phyloP scores from a whole-genome alignment of 1,140 invertebrate genomes.

The Mercenaria mercenaria region DNA sequence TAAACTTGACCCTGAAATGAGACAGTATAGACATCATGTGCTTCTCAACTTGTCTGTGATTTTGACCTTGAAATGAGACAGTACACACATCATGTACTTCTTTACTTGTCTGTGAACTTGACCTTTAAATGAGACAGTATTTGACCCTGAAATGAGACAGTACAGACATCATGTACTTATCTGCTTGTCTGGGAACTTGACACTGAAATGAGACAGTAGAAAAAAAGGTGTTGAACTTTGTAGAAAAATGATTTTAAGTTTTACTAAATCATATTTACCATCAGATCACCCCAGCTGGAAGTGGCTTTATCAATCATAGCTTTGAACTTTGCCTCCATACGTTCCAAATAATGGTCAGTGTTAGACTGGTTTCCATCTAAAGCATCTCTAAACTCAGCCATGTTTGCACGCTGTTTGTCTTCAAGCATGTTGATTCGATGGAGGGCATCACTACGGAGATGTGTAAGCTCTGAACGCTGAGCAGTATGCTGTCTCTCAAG shows the following conservation, averaged over 20 bases:
- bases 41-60: no score
- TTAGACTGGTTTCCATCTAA: slow-evolving; percentile 67
- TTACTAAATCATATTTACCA: no score
- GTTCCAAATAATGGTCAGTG: slow-evolving; percentile 77
- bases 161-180: slow-evolving; percentile 69
- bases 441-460: slow-evolving; percentile 78
- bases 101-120: no score
- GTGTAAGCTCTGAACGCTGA: slow-evolving; percentile 76
- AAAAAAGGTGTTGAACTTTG: no score
- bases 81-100: no score
- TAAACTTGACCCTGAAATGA: slow-evolving; percentile 78
- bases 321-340: slow-evolving; percentile 78
- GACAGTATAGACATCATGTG: slow-evolving; percentile 71
- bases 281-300: slow-evolving; percentile 68
- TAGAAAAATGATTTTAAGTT: no score
- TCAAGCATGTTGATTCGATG: slow-evolving; percentile 80
- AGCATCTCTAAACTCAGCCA: slow-evolving; percentile 78
- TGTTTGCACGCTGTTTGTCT: slow-evolving; percentile 74
- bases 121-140: no score
- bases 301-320: slow-evolving; percentile 77
- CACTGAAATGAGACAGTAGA: no score
- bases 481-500: slow-evolving; percentile 78
- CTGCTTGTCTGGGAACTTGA: no score
- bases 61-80: not conserved
- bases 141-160: slow-evolving; percentile 76